Base-by-base conservation (phyloP, 2,113 vertebrate species). In the Piliocolobus tephrosceles region DNA sequence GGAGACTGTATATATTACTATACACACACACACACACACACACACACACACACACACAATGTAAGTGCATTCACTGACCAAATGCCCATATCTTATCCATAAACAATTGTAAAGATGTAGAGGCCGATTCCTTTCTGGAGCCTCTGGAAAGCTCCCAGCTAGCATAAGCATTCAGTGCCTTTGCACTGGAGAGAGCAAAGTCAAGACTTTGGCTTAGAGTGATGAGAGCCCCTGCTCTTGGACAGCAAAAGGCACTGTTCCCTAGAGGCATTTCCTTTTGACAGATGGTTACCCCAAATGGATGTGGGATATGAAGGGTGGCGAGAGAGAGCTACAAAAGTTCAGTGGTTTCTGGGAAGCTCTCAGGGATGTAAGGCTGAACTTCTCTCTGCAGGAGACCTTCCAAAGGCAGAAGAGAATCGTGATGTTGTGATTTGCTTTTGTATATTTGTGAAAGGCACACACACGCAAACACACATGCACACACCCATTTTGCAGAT, bases 361-460 rank as follows among this genome's bases (percentile, higher is more conserved):
- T 68, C 89, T 85, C 35, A 43, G 30, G 27, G 25, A 32, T 14
- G 38, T 16, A 73, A 79, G 57, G 22, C 43, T 82, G 73, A 50
- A 52, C 47, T 82, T 40, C 78, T 70, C 70, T 72, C 79, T 38
- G 23, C 35, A 43, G 55, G 11, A 88, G 66, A 61, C 43, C 40
- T 87, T 78, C 47, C 23, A 0, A n/a, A 82, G 84, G 50, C 61
- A 85, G 43, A 96, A 61, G 72, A 58, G 92, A 84, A 35, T 78
- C 22, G 6, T 3, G 12, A 35, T 23, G 22, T 57, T 27, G 40
- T 40, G 40, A 83, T 40, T 88, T 78, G 50, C 27, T 68, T 57
- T 78, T 57, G 30, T 16, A 14, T 23, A 61, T 61, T 7, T 85
- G 88, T 66, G 84, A 84, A 25, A 61, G 10, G 3, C 79, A 23